A percentile compares a stretch with the other conserved stretches of the same genome.
These are phyloP conservation scores for Folsomia manolachei DNA, from an alignment of 2,888 invertebrate species.

Conservation along the genomic window DNA sequence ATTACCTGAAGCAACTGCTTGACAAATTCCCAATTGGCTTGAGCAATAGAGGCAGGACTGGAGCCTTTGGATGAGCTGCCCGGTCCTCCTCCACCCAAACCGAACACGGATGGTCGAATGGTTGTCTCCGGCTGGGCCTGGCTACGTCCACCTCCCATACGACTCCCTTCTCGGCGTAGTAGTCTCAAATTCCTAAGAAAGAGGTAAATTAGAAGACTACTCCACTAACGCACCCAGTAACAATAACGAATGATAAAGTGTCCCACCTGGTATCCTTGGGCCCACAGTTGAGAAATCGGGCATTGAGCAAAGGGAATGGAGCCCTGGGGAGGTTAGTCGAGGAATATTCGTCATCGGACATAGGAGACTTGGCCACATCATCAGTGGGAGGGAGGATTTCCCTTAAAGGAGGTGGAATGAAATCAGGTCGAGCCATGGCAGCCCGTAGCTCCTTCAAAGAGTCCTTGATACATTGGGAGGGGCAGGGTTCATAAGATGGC, in stretches of 20 bases:
- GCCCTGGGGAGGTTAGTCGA: no score
- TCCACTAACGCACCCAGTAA: background rate
- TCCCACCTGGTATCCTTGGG: conserved; percentile 63
- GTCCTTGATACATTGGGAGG: conserved; percentile 65
- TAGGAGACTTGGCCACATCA: conserved; percentile 33
- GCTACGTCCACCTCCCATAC: conserved; percentile 32
- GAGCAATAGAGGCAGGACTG: conserved; percentile 86
- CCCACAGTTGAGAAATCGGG: conserved; percentile 70
- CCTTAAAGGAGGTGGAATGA: conserved; percentile 72
- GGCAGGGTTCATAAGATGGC: conserved; percentile 71
- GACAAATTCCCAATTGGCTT: conserved; percentile 97
- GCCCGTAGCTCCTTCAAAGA: conserved; percentile 65
- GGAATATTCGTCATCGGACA: no score
- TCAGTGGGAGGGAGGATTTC: conserved; percentile 24
- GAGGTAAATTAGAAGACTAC: background rate
- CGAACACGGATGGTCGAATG: conserved; percentile 47
- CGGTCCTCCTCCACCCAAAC: no score
- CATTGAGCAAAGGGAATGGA: conserved; percentile 82
- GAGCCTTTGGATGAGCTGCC: conserved; percentile 50
- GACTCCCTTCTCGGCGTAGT: conserved; percentile 49
- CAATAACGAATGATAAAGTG: conserved; percentile 4
- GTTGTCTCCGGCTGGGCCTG: conserved; percentile 37
- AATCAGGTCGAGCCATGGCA: conserved; percentile 69
- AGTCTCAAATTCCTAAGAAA: conserved; percentile 48
- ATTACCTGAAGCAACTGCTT: conserved; percentile 91